Evolutionary conservation across 2,797 vertebrate genomes (phyloP), one percentile per base, ranked within the genome.

Genomic region (Tragelaphus eurycerus): DNA sequence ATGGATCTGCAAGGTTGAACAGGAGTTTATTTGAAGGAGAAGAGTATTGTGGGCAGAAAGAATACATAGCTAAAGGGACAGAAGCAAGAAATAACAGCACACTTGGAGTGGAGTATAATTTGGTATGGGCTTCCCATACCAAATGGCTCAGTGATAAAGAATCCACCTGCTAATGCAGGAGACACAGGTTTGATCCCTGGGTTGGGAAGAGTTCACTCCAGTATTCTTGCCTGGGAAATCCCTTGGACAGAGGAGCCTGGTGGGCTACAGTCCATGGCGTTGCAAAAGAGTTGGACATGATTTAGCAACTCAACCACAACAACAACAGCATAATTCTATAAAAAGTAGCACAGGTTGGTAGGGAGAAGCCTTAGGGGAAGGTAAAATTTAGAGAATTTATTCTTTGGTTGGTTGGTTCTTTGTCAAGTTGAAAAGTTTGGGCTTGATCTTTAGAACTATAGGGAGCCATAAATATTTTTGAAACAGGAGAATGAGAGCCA

Each of bases 401-500:
- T 92, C 31, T 94, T 90, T 54, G 62, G 54, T 83, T 81, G 85
- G 17, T 60, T 94, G 54, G 76, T 52, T 96, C 46, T 92, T 86
- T 52, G 86, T 94, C 23, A 83, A 83, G 13, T 27, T 84, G 31
- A 81, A 60, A 15, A 67, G 55, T 89, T 89, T 86, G 59, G 71
- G 55, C 29, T 89, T 84, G 50, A 85, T 85, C 46, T 81, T 90
- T 64, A 79, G 79, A 93, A 71, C 55, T 78, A 6, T 96, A 57
- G 67, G 60, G 9, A 92, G 46, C 34, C 48, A 92, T 57, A 54
- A 82, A 59, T 8, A 1, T n/a, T 93, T 92, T 86, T 34, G 48
- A 89, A 93, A 62, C 6, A 93, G 55, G 23, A 34, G 81, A 89
- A 54, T 76, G 16, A 62, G 13, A 86, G 12, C 55, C 19, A 9